These are phyloP conservation scores for Xylocampa areola DNA, from an alignment of 2,888 invertebrate genomes.

Conservation along the genomic window DNA sequence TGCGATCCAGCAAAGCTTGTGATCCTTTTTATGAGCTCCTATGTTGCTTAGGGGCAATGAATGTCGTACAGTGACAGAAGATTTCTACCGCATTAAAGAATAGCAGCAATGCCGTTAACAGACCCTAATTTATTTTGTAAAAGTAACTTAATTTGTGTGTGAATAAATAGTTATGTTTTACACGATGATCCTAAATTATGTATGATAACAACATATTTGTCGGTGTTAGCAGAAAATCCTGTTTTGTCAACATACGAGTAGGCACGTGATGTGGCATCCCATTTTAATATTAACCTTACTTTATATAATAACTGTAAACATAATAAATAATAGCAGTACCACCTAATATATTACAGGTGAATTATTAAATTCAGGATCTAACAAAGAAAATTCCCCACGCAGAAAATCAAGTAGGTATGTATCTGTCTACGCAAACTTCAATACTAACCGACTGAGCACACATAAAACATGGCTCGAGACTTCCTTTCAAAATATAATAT, in stretches of 20 bases:
- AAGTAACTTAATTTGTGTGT: too few relatives aligned
- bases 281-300: constrained; percentile 4
- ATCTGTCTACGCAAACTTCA: constrained; percentile 39
- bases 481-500: constrained; percentile 56
- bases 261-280: constrained; percentile 11
- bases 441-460: constrained; percentile 56
- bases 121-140: not conserved
- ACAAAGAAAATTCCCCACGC: constrained; percentile 17
- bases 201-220: not conserved
- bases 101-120: constrained; percentile 17
- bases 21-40: constrained; percentile 81
- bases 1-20: constrained; percentile 77
- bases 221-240: not conserved
- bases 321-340: too few relatives aligned
- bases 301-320: constrained; percentile 6
- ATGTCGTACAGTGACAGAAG: constrained; percentile 69
- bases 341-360: not conserved
- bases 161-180: too few relatives aligned
- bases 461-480: constrained; percentile 60
- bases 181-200: not conserved
- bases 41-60: constrained; percentile 78
- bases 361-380: constrained; percentile 7
- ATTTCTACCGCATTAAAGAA: constrained; percentile 63
- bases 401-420: too few relatives aligned
- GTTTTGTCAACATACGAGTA: not conserved